These are phyloP conservation scores for Scyliorhinus canicula DNA, from an alignment of 2,797 vertebrate genomes.

Conservation along the genomic window DNA sequence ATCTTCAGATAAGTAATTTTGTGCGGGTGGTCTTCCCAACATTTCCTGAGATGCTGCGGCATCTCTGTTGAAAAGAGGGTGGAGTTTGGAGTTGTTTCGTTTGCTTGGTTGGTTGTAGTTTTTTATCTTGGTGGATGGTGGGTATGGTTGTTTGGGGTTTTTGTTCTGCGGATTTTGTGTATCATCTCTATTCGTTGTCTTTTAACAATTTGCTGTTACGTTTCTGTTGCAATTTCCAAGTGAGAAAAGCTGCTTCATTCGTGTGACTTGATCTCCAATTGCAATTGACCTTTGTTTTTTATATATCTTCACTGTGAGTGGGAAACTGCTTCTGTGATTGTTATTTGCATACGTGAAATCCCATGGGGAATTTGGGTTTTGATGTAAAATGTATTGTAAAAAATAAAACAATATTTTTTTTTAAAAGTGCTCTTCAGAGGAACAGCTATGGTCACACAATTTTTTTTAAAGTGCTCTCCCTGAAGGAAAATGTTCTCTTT, in stretches of 20 bases:
- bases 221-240: constrained; percentile 10
- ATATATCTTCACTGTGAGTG: not conserved
- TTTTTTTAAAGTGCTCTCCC: not conserved
- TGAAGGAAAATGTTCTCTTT: not conserved
- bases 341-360: not conserved
- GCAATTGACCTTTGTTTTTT: constrained; percentile 13
- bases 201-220: constrained; percentile 7
- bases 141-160: no score
- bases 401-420: no score
- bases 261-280: not conserved
- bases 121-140: no score
- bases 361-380: no score
- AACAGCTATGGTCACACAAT: not conserved
- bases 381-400: no score
- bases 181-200: constrained; percentile 8
- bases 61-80: no score
- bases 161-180: no score
- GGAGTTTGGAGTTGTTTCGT: no score
- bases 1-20: no score
- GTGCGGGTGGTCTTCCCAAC: no score
- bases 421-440: not conserved
- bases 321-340: not conserved
- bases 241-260: not conserved
- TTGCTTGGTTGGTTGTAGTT: no score
- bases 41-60: no score